phyloP scores from a whole-genome alignment of 2,113 vertebrate species.

The Alexandromys fortis region DNA sequence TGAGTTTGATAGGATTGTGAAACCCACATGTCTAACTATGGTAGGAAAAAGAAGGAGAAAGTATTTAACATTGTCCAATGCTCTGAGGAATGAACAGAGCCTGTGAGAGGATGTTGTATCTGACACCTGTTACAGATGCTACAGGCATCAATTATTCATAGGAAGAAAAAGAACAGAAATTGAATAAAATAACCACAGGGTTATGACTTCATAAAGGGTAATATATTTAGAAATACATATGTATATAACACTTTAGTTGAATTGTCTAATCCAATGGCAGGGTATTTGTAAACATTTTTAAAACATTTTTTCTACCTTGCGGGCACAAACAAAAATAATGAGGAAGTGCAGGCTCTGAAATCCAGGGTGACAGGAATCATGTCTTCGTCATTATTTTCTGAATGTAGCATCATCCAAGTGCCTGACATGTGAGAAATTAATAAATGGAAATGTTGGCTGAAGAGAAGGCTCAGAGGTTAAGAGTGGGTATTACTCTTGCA shows the following conservation, averaged over 20 bases:
- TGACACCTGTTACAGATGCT: not conserved
- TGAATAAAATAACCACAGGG: not conserved
- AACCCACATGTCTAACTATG: not conserved
- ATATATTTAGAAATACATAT: not conserved
- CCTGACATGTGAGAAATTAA: not conserved
- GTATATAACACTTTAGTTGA: not conserved
- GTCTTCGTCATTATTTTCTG: not conserved
- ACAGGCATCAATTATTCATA: not conserved
- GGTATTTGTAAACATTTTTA: slow-evolving; percentile 11
- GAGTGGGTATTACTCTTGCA: not conserved
- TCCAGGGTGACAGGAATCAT: not conserved
- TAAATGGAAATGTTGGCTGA: not conserved
- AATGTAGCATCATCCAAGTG: not conserved
- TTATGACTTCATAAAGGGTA: not conserved
- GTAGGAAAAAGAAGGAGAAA: not conserved
- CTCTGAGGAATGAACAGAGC: not conserved
- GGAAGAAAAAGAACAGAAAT: not conserved
- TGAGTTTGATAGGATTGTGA: not conserved
- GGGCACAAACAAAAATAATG: not conserved
- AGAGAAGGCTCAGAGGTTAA: not conserved
- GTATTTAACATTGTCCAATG: not conserved
- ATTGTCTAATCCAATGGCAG: not conserved
- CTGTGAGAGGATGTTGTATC: not conserved
- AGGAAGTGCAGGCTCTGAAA: not conserved
- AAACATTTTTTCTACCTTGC: not conserved